A percentile compares a stretch with the other conserved stretches of the same genome.
phyloP scores from a whole-genome alignment of 2,797 vertebrate genomes.

The Helicolenus hilgendorfi region DNA sequence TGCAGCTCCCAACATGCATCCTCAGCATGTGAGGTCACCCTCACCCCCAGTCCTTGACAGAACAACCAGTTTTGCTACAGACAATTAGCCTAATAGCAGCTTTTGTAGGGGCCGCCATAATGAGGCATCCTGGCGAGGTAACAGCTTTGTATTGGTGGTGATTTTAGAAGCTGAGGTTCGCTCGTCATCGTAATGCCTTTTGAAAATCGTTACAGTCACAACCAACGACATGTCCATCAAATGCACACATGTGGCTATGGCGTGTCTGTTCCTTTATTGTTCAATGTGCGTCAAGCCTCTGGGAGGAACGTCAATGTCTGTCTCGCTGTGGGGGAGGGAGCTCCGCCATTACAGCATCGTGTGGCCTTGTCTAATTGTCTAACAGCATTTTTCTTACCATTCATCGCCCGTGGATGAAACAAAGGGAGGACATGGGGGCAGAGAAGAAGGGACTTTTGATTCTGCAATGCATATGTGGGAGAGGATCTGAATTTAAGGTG shows the following conservation, averaged over 20 bases:
- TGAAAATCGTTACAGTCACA: slow-evolving; percentile 12
- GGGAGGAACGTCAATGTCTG: slow-evolving; percentile 53
- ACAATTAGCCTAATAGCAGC: slow-evolving; percentile 18
- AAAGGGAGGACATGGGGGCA: neutral
- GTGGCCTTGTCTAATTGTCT: slow-evolving; percentile 75
- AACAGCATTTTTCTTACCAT: slow-evolving; percentile 47
- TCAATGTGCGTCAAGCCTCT: slow-evolving; percentile 10
- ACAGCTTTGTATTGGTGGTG: slow-evolving; percentile 12
- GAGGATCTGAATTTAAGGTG: slow-evolving; percentile 43
- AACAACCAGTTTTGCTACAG: slow-evolving; percentile 18
- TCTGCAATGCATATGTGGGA: slow-evolving; percentile 3
- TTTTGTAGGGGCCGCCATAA: slow-evolving; percentile 19
- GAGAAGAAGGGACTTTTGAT: slow-evolving; percentile 31
- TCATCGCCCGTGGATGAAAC: slow-evolving; percentile 41
- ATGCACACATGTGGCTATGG: slow-evolving; percentile 1
- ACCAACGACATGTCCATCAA: slow-evolving; percentile 20
- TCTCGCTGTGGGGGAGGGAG: slow-evolving; percentile 26
- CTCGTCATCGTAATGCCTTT: slow-evolving; percentile 28
- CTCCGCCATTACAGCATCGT: slow-evolving; percentile 47
- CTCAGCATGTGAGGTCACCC: slow-evolving; percentile 19
- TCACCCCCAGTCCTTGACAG: neutral
- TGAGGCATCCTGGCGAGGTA: slow-evolving; percentile 32
- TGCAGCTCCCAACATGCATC: neutral
- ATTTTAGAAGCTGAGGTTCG: slow-evolving; percentile 17
- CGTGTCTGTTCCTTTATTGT: slow-evolving; percentile 29